phyloP scores from a whole-genome alignment of 2,113 vertebrate species.

The Noturus placidus region DNA sequence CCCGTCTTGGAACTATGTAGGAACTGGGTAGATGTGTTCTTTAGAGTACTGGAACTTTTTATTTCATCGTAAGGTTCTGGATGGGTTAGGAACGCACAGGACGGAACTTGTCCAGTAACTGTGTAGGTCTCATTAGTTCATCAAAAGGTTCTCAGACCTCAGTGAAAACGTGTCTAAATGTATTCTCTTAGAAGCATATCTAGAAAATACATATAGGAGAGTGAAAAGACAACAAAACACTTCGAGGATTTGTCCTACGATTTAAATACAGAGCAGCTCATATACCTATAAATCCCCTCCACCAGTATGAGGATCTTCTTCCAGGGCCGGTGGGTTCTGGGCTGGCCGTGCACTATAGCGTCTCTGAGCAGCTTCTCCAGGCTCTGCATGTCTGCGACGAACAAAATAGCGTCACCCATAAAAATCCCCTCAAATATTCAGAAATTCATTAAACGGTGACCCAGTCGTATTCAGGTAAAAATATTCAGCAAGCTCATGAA shows the following conservation, averaged over 20 bases:
- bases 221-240: background rate
- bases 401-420: background rate
- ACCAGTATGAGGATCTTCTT: slow-evolving; percentile 90
- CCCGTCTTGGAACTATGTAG: background rate
- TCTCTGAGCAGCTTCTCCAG: slow-evolving; percentile 87
- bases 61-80: background rate
- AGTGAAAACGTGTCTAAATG: background rate
- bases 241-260: background rate
- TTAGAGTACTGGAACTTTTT: background rate
- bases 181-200: too few species aligned
- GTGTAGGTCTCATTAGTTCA: background rate
- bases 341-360: slow-evolving; percentile 86
- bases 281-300: slow-evolving; percentile 86
- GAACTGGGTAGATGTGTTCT: background rate
- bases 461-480: background rate
- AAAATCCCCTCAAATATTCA: background rate
- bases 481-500: background rate
- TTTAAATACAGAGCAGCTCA: background rate
- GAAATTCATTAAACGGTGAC: background rate
- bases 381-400: slow-evolving; percentile 83
- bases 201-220: background rate
- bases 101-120: background rate
- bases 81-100: background rate
- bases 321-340: slow-evolving; percentile 84
- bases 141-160: background rate